phyloP scores from a whole-genome alignment of 2,888 invertebrate species.

The Fragum sueziense region DNA sequence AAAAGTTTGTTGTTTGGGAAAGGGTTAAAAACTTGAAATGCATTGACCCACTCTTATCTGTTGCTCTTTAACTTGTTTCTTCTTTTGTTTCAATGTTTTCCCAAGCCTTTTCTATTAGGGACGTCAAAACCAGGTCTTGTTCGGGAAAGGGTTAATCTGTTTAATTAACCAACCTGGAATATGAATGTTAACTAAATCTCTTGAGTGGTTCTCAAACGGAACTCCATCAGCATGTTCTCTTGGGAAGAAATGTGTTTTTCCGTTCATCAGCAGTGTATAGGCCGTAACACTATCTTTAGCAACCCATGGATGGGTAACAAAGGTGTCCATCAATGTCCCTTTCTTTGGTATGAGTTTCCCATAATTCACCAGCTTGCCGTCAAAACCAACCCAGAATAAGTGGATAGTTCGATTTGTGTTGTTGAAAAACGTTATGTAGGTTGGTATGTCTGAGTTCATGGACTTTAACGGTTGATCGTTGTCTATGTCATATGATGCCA shows the following conservation, averaged over 20 bases:
- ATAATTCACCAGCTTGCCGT: conserved; percentile 44
- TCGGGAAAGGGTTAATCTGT: too few relatives aligned
- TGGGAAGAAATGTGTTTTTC: conserved; percentile 43
- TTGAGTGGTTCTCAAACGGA: not conserved
- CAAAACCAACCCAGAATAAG: conserved; percentile 50
- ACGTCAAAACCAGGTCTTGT: too few relatives aligned
- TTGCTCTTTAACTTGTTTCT: too few relatives aligned
- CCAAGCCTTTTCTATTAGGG: too few relatives aligned
- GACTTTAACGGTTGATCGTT: conserved; percentile 11
- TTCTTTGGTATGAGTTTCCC: conserved; percentile 41
- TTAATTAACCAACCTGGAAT: conserved; percentile 52
- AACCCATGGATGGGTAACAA: conserved; percentile 58
- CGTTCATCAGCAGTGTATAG: conserved; percentile 44
- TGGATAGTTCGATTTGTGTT: conserved; percentile 30
- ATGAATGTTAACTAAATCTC: conserved; percentile 34
- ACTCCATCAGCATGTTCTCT: conserved; percentile 15
- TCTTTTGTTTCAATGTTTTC: too few relatives aligned
- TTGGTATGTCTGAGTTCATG: conserved; percentile 34
- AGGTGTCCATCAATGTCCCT: conserved; percentile 42
- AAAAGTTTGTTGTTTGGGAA: too few relatives aligned
- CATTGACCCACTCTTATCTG: too few relatives aligned
- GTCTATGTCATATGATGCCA: not conserved
- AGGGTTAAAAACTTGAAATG: too few relatives aligned
- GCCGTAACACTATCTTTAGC: conserved; percentile 40
- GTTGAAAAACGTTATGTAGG: conserved; percentile 46